Percentiles rank a stretch among this genome's conserved stretches.
Conservation (phyloP, 2,888 invertebrate species). For the Serrognathus titanus region DNA sequence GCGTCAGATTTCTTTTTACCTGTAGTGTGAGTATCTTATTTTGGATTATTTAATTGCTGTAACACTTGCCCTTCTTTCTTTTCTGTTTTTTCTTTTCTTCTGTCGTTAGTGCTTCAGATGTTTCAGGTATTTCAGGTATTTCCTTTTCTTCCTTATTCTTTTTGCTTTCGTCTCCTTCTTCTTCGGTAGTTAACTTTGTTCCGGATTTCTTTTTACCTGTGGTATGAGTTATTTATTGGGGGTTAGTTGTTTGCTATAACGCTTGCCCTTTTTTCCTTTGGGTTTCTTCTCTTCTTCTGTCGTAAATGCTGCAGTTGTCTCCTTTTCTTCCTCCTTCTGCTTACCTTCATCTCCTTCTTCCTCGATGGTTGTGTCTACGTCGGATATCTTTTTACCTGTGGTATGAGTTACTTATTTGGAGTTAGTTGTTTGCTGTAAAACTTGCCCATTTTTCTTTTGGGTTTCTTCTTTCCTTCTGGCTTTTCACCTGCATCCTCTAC, state of each 20-base stretch:
- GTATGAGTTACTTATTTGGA: neutral
- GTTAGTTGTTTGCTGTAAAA: conserved; percentile 1
- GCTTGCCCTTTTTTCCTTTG: conserved; percentile 40
- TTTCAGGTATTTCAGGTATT: neutral
- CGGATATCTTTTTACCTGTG: neutral
- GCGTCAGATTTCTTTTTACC: neutral
- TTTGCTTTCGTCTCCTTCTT: conserved; percentile 46
- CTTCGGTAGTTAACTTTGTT: conserved; percentile 31
- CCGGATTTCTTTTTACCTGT: neutral
- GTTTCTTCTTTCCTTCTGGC: conserved; percentile 40
- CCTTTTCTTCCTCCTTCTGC: conserved; percentile 28
- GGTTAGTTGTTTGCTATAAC: conserved; percentile 1
- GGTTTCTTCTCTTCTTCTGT: conserved; percentile 41
- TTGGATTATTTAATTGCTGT: neutral
- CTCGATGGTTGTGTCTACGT: conserved; percentile 31
- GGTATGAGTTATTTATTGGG: neutral
- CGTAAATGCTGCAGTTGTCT: neutral
- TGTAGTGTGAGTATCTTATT: neutral
- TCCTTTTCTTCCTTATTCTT: conserved; percentile 28
- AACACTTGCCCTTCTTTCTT: conserved; percentile 36
- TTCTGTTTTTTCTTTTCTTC: conserved; percentile 42
- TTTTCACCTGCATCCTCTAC: neutral
- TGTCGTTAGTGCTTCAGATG: conserved; percentile 25
- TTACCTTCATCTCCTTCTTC: conserved; percentile 46
- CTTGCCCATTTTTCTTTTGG: conserved; percentile 40